phyloP scores from a whole-genome alignment of 1,140 invertebrate genomes.

The Xylocopa sonorina region DNA sequence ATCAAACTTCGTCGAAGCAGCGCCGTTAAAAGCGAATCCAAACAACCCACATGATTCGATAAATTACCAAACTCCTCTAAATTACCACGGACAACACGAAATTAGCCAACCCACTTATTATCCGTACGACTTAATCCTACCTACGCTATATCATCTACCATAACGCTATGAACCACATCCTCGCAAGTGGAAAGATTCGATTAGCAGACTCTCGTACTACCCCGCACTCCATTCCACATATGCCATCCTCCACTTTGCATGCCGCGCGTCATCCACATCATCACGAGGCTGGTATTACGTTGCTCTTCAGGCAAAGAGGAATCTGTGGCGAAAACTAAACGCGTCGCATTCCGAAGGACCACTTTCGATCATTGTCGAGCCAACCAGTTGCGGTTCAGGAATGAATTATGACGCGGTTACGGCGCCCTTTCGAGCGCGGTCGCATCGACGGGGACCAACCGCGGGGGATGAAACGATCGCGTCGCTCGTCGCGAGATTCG shows the following conservation, averaged over 20 bases:
- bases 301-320: not conserved
- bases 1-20: too few relatives aligned
- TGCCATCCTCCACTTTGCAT: not conserved
- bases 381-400: slow-evolving; percentile 26
- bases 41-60: too few relatives aligned
- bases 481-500: not conserved
- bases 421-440: slow-evolving; percentile 1
- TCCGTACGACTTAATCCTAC: too few relatives aligned
- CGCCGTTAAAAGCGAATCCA: too few relatives aligned
- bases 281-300: not conserved
- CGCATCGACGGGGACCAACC: slow-evolving; percentile 6
- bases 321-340: slow-evolving; percentile 1
- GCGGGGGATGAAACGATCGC: not conserved
- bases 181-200: too few relatives aligned
- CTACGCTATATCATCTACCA: too few relatives aligned
- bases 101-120: too few relatives aligned
- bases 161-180: too few relatives aligned
- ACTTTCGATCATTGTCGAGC: slow-evolving; percentile 11
- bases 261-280: not conserved
- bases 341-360: not conserved
- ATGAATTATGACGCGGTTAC: slow-evolving; percentile 35
- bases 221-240: not conserved
- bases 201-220: not conserved
- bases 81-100: not conserved
- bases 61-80: not conserved